Base-by-base conservation (phyloP, 2,797 vertebrate genomes). In the Rhinella marina region DNA sequence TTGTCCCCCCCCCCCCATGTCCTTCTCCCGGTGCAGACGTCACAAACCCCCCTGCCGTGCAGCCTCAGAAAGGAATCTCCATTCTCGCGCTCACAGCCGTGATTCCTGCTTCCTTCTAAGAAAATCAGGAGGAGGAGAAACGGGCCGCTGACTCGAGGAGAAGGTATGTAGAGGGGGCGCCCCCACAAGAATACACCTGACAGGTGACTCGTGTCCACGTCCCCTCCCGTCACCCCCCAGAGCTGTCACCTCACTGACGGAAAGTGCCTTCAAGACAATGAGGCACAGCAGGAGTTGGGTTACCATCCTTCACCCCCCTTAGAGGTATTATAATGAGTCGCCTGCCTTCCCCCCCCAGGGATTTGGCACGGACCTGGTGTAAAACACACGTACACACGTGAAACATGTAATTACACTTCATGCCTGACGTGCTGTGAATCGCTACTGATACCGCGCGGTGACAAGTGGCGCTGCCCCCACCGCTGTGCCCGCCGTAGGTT, bases 41-140 rank as follows among this genome's bases (percentile, higher is more conserved):
- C 87, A 85, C 82, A 57, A 81, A 88, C 87, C 87, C n/a, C 87
- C 87, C 87, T 73, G 76, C 87, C 73, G 56, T 61, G 81, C 75
- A 8, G n/a, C 9, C 48, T 79, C 32, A 27, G 23, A 32, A 10
- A 79, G 85, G 76, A 66, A 66, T 86, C 76, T 61, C 85, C 76
- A 54, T 66, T 81, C 86, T 59, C n/a, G n/a, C 5, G 14, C 48
- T 50, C 27, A 21, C 19, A 27, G 59, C 14, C 50, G 29, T 62
- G 57, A 81, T 73, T 68, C 54, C 68, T 70, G 32, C 76, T 85
- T 88, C 87, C 82, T 88, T 75, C 87, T 83, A 85, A 81, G 82
- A 59, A 73, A 85, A 7, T 14, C 29, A 19, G 76, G 23, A 84
- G 75, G 54, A 79, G 81, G 72, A 48, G 50, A 21, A 50, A 48